Evolutionary conservation across 2,797 vertebrate genomes (phyloP).

Genomic region (Dermochelys coriacea): DNA sequence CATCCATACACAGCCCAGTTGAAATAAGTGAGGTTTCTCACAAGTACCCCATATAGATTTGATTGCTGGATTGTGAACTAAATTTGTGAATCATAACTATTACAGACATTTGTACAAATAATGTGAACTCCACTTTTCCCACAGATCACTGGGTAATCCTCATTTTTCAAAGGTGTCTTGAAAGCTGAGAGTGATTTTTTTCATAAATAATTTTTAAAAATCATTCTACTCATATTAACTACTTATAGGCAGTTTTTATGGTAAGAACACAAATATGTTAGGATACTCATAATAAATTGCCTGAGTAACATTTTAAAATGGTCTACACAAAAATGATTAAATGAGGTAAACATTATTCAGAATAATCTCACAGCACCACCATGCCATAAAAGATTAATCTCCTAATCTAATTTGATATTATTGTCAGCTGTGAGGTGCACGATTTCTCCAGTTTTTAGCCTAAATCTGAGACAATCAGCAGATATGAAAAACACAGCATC

Average conservation of each 20-base stretch:
- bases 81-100: too few relatives aligned
- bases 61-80: too few relatives aligned
- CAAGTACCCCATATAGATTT: too few relatives aligned
- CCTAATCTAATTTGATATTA: neutral
- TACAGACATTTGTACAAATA: too few relatives aligned
- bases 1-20: too few relatives aligned
- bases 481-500: neutral
- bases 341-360: neutral
- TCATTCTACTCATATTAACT: neutral
- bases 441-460: neutral
- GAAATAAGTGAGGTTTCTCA: too few relatives aligned
- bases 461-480: neutral
- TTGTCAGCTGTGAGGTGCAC: neutral
- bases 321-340: slow-evolving; percentile 4
- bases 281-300: neutral
- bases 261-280: neutral
- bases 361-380: slow-evolving; percentile 16
- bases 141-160: neutral
- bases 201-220: neutral
- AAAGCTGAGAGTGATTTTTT: neutral
- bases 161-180: neutral
- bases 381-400: slow-evolving; percentile 15
- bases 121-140: too few relatives aligned
- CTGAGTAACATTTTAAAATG: neutral
- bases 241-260: neutral